Percentiles rank a stretch among this genome's conserved stretches.
Conservation (phyloP, 2,888 invertebrate species). For the Mystacides longicornis region DNA sequence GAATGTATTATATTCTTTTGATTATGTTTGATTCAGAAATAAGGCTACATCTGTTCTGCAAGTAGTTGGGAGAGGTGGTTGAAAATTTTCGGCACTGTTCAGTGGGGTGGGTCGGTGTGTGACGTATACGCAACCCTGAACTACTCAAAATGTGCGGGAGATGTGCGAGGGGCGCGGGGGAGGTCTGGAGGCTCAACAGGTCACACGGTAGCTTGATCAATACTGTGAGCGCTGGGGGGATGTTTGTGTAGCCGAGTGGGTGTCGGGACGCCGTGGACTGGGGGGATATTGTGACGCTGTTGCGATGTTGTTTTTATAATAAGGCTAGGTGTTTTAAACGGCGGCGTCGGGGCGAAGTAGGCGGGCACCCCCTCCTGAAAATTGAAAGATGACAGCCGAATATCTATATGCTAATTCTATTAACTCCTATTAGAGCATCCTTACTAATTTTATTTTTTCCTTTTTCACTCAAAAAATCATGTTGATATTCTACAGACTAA, state of each 20-base stretch:
- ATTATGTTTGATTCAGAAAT: too few relatives aligned
- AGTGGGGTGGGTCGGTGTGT: slow-evolving; percentile 2
- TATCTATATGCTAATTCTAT: too few relatives aligned
- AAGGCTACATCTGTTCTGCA: neutral
- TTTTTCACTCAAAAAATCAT: too few relatives aligned
- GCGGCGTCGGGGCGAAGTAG: slow-evolving; percentile 46
- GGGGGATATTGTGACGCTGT: too few relatives aligned
- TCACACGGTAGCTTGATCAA: slow-evolving; percentile 31
- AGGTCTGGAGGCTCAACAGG: slow-evolving; percentile 47
- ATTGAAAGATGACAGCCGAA: too few relatives aligned
- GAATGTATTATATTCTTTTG: too few relatives aligned
- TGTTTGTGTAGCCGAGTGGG: slow-evolving; percentile 37
- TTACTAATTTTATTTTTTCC: too few relatives aligned
- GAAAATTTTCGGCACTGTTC: slow-evolving; percentile 6
- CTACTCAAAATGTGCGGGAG: neutral
- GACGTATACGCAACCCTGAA: slow-evolving; percentile 12
- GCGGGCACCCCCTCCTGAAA: too few relatives aligned
- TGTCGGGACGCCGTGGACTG: slow-evolving; percentile 18
- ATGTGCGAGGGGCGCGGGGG: slow-evolving; percentile 29
- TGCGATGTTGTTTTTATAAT: too few relatives aligned
- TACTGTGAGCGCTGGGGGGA: slow-evolving; percentile 33
- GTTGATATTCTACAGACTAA: too few relatives aligned
- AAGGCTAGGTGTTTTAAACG: too few relatives aligned
- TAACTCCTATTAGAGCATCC: too few relatives aligned
- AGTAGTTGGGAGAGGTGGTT: neutral